phyloP scores from a whole-genome alignment of 2,113 vertebrate species.

The Paratilapia polleni region DNA sequence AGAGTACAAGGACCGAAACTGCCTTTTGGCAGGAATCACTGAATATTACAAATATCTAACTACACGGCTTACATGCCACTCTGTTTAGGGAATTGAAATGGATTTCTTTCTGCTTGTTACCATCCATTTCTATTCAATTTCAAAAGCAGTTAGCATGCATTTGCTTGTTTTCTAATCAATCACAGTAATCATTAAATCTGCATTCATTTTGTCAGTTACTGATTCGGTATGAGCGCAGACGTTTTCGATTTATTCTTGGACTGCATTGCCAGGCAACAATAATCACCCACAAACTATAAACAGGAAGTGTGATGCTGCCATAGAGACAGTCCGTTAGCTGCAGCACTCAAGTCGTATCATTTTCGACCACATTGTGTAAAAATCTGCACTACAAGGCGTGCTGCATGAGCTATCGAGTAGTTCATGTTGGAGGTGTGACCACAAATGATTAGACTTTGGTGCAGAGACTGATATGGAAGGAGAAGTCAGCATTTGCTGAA shows the following conservation, averaged over 20 bases:
- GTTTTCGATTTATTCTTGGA: not conserved
- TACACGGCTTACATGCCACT: not conserved
- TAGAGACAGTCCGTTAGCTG: not conserved
- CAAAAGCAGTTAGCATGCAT: not conserved
- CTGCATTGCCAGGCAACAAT: conserved; percentile 3
- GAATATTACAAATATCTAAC: not conserved
- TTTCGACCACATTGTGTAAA: not conserved
- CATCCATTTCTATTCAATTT: not conserved
- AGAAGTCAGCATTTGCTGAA: not conserved
- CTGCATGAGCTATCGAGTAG: not conserved
- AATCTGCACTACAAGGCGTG: not conserved
- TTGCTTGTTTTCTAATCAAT: not conserved
- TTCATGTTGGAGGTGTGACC: conserved; percentile 25
- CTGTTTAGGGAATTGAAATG: not conserved
- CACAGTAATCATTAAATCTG: not conserved
- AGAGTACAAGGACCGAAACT: not conserved
- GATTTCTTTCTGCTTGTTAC: not conserved
- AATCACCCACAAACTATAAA: conserved; percentile 20
- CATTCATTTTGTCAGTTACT: not conserved
- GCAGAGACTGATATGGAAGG: not conserved
- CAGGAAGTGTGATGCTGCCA: conserved; percentile 15
- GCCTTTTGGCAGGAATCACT: not conserved
- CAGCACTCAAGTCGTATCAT: not conserved
- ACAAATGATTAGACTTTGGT: not conserved
- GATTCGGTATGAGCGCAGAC: not conserved